Evolutionary conservation across 2,888 invertebrate genomes (phyloP).

Genomic region (Sisyra nigra): DNA sequence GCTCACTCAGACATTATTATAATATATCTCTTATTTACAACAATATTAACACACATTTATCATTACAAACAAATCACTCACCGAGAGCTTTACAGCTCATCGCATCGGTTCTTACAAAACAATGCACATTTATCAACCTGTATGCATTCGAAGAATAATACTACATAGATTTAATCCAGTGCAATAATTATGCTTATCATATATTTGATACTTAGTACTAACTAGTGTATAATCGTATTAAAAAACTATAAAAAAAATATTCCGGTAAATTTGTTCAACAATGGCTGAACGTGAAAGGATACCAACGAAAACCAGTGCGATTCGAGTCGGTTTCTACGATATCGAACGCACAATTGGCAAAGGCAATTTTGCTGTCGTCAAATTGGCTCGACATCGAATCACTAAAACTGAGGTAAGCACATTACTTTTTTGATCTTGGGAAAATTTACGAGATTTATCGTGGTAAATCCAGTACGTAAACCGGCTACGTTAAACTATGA

Average conservation of each 20-base stretch:
- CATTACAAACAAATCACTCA: too few relatives aligned
- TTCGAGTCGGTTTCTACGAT: constrained; percentile 93
- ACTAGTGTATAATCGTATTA: background rate
- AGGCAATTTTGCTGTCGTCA: constrained; percentile 98
- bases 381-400: constrained; percentile 91
- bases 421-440: background rate
- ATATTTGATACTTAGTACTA: background rate
- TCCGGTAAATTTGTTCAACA: constrained; percentile 5
- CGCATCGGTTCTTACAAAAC: too few relatives aligned
- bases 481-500: too few relatives aligned
- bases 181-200: background rate
- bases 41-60: too few relatives aligned
- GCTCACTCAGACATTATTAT: too few relatives aligned
- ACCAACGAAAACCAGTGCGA: constrained; percentile 28
- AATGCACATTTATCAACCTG: too few relatives aligned
- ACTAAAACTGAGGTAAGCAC: constrained; percentile 90
- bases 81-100: too few relatives aligned
- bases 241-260: background rate
- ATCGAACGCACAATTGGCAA: constrained; percentile 96
- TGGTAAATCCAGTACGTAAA: too few relatives aligned
- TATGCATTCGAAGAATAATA: too few relatives aligned
- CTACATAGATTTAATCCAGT: too few relatives aligned
- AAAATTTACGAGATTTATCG: background rate
- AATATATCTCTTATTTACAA: too few relatives aligned
- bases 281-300: constrained; percentile 27